Conservation (phyloP, 2,797 vertebrate genomes). For the Ambastaia sidthimunki region DNA sequence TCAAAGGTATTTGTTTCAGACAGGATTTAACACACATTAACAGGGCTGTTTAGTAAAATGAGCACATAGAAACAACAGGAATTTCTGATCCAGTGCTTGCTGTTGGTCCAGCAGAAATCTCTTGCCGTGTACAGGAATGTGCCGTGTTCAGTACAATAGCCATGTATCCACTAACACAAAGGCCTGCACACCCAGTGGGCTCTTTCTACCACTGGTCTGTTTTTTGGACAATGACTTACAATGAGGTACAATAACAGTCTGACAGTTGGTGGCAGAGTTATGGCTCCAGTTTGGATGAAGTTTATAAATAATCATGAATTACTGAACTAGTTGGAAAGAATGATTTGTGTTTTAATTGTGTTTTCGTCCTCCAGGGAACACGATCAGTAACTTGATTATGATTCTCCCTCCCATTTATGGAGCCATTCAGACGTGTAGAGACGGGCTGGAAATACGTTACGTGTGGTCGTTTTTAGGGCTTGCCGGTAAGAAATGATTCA, state of each 20-base stretch:
- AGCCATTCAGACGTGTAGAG: conserved; percentile 86
- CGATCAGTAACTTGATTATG: conserved; percentile 99
- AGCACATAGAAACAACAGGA: neutral
- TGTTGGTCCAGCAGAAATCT: neutral
- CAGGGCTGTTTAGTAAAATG: neutral
- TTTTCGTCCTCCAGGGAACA: conserved; percentile 88
- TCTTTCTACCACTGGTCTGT: conserved; percentile 13
- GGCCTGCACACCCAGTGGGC: neutral
- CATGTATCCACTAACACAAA: conserved; percentile 4
- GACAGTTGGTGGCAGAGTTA: conserved; percentile 9
- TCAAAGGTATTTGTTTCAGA: neutral
- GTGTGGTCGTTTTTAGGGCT: conserved; percentile 91
- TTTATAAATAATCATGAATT: neutral
- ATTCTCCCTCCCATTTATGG: conserved; percentile 95
- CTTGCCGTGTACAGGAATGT: conserved; percentile 19
- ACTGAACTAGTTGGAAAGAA: neutral
- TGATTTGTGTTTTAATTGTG: neutral
- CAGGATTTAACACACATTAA: neutral
- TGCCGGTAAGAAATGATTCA: conserved; percentile 78
- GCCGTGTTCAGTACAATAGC: conserved; percentile 12
- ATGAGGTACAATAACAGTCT: conserved; percentile 36
- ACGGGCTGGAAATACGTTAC: conserved; percentile 92
- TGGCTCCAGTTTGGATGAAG: conserved; percentile 2
- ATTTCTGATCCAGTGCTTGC: neutral
- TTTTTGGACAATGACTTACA: conserved; percentile 44